Base-by-base conservation (phyloP, 2,797 vertebrate species). In the Rhyacichthys aspro region DNA sequence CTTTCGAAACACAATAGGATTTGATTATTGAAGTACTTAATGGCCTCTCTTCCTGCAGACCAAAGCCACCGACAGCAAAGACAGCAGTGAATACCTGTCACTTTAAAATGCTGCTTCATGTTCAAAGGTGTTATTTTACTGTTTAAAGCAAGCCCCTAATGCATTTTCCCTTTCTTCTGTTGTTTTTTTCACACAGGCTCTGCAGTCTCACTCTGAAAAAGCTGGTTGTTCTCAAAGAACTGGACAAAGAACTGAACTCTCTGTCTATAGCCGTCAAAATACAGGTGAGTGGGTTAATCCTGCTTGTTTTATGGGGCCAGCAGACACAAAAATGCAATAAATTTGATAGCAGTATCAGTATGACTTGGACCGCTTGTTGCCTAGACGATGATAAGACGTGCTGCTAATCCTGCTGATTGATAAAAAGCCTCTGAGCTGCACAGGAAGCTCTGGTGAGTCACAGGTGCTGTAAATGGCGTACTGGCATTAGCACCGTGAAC, bases 181-280 rank as follows among this genome's bases (percentile, higher is more conserved):
- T 14, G n/a, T 11, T 38, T 48, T 64, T 55, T 37, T 63, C 15
- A 42, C 54, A 55, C 76, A 94, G 93, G 69, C 84, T 94, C 36
- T 94, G 93, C 86, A 94, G 87, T 82, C 90, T 94, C 49, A 94
- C 93, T 0, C 78, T 94, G 66, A 93, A 94, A 77, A 93, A 91
- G 76, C 90, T 94, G 46, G 90, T 93, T 1, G 91, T 94, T 50
- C 86, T 94, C 43, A 92, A 90, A 85, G 93, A 94, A 76, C 85
- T 94, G 84, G 93, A 94, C 73, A 91, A 91, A 79, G 93, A 94
- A 65, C 84, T 94, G 60, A 93, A 78, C 81, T 94, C 93, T 1
- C 82, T 94, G 46, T 91, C 92, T 17, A 94, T 94, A 71, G 92
- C 93, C n/a, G 93, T 94, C 41, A 94, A 94, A 87, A 91, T 94